Evolutionary conservation across 2,113 vertebrate species (phyloP).

Genomic region (Eolophus roseicapilla): DNA sequence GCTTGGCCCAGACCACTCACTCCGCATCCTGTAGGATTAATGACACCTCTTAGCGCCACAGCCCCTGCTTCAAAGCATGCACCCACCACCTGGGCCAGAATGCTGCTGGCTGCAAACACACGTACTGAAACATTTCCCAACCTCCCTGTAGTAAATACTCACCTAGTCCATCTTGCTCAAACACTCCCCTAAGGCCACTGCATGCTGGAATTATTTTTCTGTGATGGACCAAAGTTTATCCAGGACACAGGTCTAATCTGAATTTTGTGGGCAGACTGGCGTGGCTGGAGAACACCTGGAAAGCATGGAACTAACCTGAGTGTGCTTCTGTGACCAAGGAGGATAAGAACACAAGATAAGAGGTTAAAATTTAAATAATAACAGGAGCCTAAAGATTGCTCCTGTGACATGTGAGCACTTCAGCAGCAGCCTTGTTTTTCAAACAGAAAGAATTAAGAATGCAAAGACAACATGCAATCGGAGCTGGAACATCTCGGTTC

Average conservation of each 20-base stretch:
- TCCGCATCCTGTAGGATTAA: accelerated
- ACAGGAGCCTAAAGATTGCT: neutral
- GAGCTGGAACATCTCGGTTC: neutral
- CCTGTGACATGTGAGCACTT: neutral
- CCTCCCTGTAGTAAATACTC: neutral
- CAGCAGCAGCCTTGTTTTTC: neutral
- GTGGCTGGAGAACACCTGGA: neutral
- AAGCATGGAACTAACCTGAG: neutral
- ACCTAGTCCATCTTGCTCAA: neutral
- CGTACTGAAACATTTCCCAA: neutral
- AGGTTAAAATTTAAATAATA: neutral
- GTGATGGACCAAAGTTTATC: neutral
- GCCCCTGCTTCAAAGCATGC: neutral
- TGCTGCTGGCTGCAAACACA: neutral
- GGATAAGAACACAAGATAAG: neutral
- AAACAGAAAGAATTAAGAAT: neutral
- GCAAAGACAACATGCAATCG: neutral
- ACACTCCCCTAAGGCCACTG: neutral
- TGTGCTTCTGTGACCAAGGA: neutral
- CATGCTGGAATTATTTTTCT: neutral
- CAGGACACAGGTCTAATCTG: neutral
- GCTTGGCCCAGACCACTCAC: neutral
- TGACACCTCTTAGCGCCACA: neutral
- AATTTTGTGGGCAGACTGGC: neutral
- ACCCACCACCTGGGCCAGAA: neutral